These are phyloP conservation scores for Myrmecobius fasciatus DNA, from an alignment of 2,113 vertebrate genomes.

Conservation along the genomic window DNA sequence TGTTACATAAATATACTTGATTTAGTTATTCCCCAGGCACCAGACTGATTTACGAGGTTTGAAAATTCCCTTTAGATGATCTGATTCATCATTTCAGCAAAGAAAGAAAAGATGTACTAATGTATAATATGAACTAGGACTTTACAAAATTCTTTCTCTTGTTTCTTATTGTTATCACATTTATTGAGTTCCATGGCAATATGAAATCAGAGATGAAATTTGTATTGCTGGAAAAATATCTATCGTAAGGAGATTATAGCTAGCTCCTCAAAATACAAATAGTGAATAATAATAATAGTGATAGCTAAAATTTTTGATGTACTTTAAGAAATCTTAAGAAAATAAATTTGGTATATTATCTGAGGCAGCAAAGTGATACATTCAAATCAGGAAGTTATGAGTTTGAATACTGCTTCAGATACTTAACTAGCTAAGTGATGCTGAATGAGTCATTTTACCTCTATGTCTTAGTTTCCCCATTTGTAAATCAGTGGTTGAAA, in stretches of 20 bases:
- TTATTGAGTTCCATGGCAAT: background rate
- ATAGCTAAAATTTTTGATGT: background rate
- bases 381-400: background rate
- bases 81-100: conserved; percentile 50
- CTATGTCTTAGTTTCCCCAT: background rate
- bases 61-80: conserved; percentile 29
- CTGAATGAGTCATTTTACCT: background rate
- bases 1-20: conserved; percentile 57
- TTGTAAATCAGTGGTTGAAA: background rate
- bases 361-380: background rate
- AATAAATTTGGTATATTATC: background rate
- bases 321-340: background rate
- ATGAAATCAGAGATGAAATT: background rate
- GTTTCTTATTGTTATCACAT: conserved; percentile 8
- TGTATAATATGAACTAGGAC: background rate
- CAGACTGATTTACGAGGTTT: conserved; percentile 49
- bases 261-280: background rate
- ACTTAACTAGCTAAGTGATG: background rate
- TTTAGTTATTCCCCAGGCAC: conserved; percentile 56
- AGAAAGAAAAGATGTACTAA: background rate
- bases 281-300: background rate
- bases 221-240: background rate
- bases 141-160: conserved; percentile 19
- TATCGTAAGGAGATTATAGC: background rate
- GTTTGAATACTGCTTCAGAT: background rate